Conservation (phyloP, 1,140 invertebrate genomes). For the Spodoptera frugiperda region DNA sequence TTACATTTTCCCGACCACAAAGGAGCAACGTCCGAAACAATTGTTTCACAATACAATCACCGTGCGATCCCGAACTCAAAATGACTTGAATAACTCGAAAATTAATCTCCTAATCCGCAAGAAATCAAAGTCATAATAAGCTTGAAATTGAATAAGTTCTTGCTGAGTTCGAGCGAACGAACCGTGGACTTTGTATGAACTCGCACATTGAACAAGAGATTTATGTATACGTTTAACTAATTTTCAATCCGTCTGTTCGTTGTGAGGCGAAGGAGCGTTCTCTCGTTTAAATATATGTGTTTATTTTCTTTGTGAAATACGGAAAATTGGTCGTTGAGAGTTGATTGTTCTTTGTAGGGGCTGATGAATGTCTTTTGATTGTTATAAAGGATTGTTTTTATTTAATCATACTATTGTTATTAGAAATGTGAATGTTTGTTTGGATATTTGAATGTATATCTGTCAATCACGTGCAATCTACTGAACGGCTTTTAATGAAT, state of each 20-base stretch:
- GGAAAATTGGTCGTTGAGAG: too few relatives aligned
- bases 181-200: background rate
- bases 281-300: too few relatives aligned
- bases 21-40: background rate
- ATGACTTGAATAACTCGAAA: constrained; percentile 17
- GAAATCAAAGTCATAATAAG: constrained; percentile 40
- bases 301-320: too few relatives aligned
- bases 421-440: too few relatives aligned
- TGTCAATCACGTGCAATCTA: too few relatives aligned
- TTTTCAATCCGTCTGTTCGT: background rate
- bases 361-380: too few relatives aligned
- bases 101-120: constrained; percentile 31
- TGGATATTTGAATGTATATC: too few relatives aligned
- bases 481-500: too few relatives aligned
- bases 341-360: too few relatives aligned
- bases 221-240: background rate
- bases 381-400: too few relatives aligned
- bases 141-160: constrained; percentile 42
- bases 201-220: background rate
- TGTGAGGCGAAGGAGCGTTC: too few relatives aligned
- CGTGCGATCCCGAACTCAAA: background rate
- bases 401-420: too few relatives aligned
- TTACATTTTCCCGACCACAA: background rate
- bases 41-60: background rate
- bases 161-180: background rate